phyloP scores from a whole-genome alignment of 2,888 invertebrate species.

The Nezara viridula region DNA sequence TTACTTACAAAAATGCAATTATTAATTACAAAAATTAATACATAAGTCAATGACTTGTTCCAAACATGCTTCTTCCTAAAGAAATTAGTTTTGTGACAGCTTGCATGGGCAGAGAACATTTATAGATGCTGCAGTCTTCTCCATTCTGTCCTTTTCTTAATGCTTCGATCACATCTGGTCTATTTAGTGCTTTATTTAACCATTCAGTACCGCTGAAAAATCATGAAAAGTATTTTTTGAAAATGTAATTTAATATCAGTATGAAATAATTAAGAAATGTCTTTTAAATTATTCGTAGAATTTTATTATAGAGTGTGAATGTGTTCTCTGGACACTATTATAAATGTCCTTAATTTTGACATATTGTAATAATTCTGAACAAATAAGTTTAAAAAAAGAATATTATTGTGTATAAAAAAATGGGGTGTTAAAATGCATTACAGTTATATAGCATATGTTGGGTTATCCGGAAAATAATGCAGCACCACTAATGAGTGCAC shows the following conservation, averaged over 20 bases:
- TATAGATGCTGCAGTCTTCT: slow-evolving; percentile 60
- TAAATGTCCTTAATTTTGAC: no score
- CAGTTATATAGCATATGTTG: no score
- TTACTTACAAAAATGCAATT: no score
- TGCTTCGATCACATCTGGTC: slow-evolving; percentile 60
- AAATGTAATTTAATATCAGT: neutral
- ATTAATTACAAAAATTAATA: neutral
- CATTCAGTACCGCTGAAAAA: slow-evolving; percentile 57
- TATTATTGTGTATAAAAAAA: neutral
- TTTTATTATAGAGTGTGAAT: no score
- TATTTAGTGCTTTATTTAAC: slow-evolving; percentile 58
- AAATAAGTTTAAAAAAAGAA: no score
- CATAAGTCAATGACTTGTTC: neutral
- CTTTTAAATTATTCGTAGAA: neutral
- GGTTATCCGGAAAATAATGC: no score
- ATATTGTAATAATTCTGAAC: no score
- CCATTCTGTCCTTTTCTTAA: slow-evolving; percentile 60
- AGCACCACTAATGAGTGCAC: no score
- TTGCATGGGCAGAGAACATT: slow-evolving; percentile 61
- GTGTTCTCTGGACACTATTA: no score
- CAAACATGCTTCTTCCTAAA: slow-evolving; percentile 40
- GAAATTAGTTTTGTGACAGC: slow-evolving; percentile 50
- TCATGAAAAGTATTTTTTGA: neutral
- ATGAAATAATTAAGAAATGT: neutral
- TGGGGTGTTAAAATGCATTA: no score